Evolutionary conservation across 2,888 invertebrate genomes (phyloP).

Genomic region (Zelleria hepariella): DNA sequence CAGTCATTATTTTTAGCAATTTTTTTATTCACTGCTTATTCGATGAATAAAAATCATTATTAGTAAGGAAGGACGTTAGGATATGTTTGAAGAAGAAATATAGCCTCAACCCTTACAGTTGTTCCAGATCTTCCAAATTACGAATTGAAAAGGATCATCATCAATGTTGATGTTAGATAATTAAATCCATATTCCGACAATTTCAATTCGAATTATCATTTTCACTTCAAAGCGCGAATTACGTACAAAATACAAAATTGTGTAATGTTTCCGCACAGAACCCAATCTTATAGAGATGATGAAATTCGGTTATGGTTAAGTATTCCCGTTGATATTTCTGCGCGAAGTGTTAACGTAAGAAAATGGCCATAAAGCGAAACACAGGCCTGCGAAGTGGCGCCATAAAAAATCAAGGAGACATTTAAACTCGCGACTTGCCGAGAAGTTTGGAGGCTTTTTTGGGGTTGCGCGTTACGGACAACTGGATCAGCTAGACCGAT

Average conservation of each 20-base stretch:
- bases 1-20: too few species aligned
- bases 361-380: neutral
- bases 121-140: too few species aligned
- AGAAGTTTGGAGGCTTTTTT: neutral
- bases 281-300: neutral
- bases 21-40: too few species aligned
- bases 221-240: neutral
- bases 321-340: neutral
- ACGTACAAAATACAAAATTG: neutral
- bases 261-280: neutral
- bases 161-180: too few species aligned
- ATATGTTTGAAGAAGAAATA: too few species aligned
- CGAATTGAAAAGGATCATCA: too few species aligned
- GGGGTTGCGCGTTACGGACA: neutral
- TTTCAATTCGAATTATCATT: neutral
- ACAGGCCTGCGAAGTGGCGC: neutral
- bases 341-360: neutral
- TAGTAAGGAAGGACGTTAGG: too few species aligned
- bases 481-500: neutral
- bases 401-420: constrained; percentile 1
- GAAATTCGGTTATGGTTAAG: neutral
- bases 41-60: too few species aligned
- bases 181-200: neutral
- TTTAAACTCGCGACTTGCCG: neutral
- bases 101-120: too few species aligned